Evolutionary conservation across 2,113 vertebrate species (phyloP).

Genomic region (Ciconia stormi): DNA sequence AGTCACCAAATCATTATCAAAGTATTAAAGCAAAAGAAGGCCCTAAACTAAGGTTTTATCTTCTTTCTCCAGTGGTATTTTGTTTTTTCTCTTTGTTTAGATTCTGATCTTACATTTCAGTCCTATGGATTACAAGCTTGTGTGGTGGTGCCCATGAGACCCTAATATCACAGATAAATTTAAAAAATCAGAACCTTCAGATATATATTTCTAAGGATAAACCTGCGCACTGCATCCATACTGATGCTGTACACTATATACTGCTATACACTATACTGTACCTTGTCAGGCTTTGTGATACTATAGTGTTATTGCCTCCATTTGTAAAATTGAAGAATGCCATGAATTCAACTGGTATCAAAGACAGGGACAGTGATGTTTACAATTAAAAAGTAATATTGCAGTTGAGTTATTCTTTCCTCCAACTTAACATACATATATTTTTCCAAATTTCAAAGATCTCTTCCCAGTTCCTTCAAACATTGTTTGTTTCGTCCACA

Average conservation of each 20-base stretch:
- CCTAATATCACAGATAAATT: neutral
- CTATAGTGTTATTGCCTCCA: neutral
- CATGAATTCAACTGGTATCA: neutral
- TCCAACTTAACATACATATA: neutral
- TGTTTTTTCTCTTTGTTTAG: neutral
- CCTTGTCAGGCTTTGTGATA: neutral
- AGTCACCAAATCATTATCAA: neutral
- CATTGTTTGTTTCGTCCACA: neutral
- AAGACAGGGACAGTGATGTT: neutral
- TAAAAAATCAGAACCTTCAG: neutral
- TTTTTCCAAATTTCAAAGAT: constrained; percentile 9
- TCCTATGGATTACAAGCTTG: neutral
- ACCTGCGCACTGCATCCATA: neutral
- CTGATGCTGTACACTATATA: neutral
- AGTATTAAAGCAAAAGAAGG: neutral
- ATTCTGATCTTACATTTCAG: neutral
- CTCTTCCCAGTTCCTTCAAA: neutral
- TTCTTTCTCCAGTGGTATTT: neutral
- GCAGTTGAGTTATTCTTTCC: neutral
- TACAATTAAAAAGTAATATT: neutral
- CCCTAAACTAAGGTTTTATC: neutral
- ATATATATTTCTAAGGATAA: neutral
- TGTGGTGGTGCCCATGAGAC: neutral
- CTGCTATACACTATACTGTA: neutral
- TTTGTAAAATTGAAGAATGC: constrained; percentile 7